Evolutionary conservation across 2,113 vertebrate species (phyloP).

Genomic region (Charadrius vociferus): DNA sequence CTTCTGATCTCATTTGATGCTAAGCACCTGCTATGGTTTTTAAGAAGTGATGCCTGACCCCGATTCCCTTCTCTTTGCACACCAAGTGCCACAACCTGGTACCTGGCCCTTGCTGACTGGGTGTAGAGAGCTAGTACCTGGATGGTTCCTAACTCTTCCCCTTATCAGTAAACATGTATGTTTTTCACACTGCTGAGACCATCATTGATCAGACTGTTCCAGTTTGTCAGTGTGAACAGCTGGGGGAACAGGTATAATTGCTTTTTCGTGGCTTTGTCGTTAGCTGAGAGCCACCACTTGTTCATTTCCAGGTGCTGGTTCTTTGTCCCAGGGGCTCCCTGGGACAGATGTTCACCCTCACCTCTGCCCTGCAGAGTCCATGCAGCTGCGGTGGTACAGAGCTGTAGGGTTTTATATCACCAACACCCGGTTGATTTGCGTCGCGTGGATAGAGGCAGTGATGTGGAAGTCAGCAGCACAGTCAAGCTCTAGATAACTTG

Average conservation of each 20-base stretch:
- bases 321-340: not conserved
- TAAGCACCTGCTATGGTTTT: not conserved
- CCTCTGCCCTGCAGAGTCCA: not conserved
- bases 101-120: not conserved
- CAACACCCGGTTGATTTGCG: fast-evolving
- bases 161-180: not conserved
- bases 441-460: fast-evolving
- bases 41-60: not conserved
- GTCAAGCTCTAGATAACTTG: not conserved
- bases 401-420: not conserved
- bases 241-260: not conserved
- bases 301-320: not conserved
- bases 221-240: not conserved
- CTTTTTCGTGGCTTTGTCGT: not conserved
- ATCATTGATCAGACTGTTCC: not conserved
- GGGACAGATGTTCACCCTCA: not conserved
- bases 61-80: fast-evolving
- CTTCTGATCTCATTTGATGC: not conserved
- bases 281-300: not conserved
- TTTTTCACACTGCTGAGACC: not conserved
- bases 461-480: fast-evolving
- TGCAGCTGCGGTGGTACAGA: not conserved
- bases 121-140: not conserved
- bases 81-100: not conserved
- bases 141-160: not conserved